Percentiles rank a stretch among this genome's conserved stretches.
Evolutionary conservation across 2,113 vertebrate species (phyloP).

Genomic region (Perca fluviatilis): DNA sequence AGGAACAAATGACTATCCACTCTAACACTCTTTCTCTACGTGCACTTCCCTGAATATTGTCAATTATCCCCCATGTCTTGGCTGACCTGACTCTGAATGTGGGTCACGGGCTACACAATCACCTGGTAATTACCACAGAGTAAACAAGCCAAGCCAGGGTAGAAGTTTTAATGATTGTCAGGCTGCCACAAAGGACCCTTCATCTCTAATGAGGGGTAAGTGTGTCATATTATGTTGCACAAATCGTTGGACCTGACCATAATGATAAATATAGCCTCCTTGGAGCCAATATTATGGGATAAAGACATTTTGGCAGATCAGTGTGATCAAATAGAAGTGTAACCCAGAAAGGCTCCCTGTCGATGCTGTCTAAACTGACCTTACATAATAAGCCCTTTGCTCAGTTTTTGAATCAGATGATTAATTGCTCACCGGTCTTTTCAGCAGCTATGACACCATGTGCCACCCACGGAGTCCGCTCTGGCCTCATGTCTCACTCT

Average conservation of each 20-base stretch:
- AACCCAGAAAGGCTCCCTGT: conserved; percentile 69
- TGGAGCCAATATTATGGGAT: conserved; percentile 75
- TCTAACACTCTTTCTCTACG: conserved; percentile 78
- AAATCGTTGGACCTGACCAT: conserved; percentile 73
- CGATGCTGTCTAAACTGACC: conserved; percentile 70
- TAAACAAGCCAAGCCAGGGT: conserved; percentile 83
- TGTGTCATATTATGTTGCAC: conserved; percentile 84
- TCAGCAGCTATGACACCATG: conserved; percentile 83
- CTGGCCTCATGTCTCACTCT: conserved; percentile 79
- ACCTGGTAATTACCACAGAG: conserved; percentile 85
- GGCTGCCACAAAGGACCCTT: conserved; percentile 85
- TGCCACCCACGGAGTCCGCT: conserved; percentile 81
- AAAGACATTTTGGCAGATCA: conserved; percentile 61
- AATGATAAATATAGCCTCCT: conserved; percentile 82
- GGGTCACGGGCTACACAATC: conserved; percentile 83
- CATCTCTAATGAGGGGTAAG: conserved; percentile 87
- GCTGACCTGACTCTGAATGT: conserved; percentile 81
- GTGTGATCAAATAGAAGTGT: conserved; percentile 72
- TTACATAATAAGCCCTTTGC: conserved; percentile 82
- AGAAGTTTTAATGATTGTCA: conserved; percentile 86
- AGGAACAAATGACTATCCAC: conserved; percentile 77
- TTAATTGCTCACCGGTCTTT: conserved; percentile 78
- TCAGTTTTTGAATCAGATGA: conserved; percentile 75
- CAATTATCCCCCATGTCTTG: conserved; percentile 81
- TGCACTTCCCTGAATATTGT: conserved; percentile 79